Evolutionary conservation across 2,888 invertebrate species (phyloP).

Genomic region (Calameuta idolon): DNA sequence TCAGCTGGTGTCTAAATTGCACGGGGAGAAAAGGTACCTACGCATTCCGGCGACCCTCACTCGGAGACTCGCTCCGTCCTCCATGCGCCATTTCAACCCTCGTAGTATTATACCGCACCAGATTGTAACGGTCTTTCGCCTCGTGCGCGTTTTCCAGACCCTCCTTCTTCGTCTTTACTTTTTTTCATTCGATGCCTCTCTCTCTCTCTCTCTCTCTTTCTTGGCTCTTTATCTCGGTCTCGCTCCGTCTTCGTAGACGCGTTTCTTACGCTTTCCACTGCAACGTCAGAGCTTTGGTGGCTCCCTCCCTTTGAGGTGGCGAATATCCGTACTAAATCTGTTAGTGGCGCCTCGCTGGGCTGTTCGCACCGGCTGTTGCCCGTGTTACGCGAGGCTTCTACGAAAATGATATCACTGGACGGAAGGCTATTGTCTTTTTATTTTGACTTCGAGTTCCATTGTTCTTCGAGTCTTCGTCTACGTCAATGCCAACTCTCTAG

Average conservation of each 20-base stretch:
- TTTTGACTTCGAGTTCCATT: background rate
- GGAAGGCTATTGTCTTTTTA: background rate
- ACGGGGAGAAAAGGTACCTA: constrained; percentile 2
- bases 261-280: background rate
- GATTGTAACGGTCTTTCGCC: constrained; percentile 8
- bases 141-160: constrained; percentile 4
- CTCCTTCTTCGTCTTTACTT: constrained; percentile 9
- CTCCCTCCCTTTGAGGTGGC: background rate
- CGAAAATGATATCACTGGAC: background rate
- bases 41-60: constrained; percentile 16
- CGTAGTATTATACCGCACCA: constrained; percentile 1
- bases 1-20: constrained; percentile 37
- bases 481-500: background rate
- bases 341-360: background rate
- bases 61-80: constrained; percentile 11
- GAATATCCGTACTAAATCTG: constrained; percentile 7
- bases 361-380: background rate
- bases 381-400: background rate
- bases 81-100: constrained; percentile 4
- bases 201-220: background rate
- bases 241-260: background rate
- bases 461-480: background rate
- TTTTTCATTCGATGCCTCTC: background rate
- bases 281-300: background rate
- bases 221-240: background rate